Evolutionary conservation across 2,113 vertebrate species (phyloP).

Genomic region (Plotosus lineatus): DNA sequence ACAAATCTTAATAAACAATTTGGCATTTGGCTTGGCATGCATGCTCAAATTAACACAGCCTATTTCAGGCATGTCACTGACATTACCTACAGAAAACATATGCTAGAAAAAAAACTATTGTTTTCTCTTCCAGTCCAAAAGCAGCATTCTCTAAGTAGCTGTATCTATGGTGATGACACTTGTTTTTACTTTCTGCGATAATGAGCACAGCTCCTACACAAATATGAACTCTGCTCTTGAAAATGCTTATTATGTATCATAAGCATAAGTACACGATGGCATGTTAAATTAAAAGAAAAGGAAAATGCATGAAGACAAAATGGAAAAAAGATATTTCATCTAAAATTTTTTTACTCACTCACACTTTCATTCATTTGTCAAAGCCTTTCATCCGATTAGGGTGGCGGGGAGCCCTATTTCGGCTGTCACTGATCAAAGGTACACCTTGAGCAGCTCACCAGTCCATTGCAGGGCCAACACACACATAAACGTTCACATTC

Average conservation of each 20-base stretch:
- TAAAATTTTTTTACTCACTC: too few species aligned
- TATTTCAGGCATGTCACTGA: too few species aligned
- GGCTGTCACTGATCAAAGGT: too few species aligned
- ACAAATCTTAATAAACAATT: not conserved
- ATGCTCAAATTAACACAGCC: too few species aligned
- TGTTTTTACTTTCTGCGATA: conserved; percentile 41
- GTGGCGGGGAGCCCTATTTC: too few species aligned
- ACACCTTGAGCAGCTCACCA: too few species aligned
- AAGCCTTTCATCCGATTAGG: too few species aligned
- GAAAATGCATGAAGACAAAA: not conserved
- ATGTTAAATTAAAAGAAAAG: not conserved
- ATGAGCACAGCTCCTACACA: conserved; percentile 55
- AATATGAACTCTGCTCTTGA: conserved; percentile 25
- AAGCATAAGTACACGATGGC: not conserved
- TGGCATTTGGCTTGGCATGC: not conserved
- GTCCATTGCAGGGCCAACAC: too few species aligned
- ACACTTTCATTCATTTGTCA: too few species aligned
- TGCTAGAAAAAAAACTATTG: conserved; percentile 24
- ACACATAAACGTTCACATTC: too few species aligned
- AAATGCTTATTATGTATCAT: not conserved
- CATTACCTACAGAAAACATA: conserved; percentile 12
- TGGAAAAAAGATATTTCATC: too few species aligned
- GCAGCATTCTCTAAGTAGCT: conserved; percentile 59
- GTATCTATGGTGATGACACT: conserved; percentile 73
- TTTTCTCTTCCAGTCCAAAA: conserved; percentile 38